phyloP scores from a whole-genome alignment of 2,797 vertebrate genomes.

The Neosilurus mollespiculum region DNA sequence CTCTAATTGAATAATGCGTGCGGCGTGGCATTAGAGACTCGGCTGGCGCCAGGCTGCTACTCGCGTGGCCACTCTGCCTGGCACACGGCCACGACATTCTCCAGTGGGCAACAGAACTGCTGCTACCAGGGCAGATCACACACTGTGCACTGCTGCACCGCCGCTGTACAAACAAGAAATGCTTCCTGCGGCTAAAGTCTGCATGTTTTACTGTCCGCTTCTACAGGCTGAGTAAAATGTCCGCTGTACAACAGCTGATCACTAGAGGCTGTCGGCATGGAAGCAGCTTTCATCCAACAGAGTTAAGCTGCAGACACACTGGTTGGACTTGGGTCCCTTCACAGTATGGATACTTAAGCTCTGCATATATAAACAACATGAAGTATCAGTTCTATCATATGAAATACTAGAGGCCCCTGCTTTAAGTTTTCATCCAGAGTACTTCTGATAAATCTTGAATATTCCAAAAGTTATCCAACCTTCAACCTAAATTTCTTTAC shows the following conservation, averaged over 20 bases:
- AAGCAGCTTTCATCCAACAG: constrained; percentile 36
- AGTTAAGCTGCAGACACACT: constrained; percentile 16
- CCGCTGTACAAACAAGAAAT: constrained; percentile 26
- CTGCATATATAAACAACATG: constrained; percentile 21
- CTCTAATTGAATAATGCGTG: constrained; percentile 59
- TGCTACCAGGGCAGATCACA: constrained; percentile 39
- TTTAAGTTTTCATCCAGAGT: neutral
- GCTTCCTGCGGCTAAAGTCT: constrained; percentile 41
- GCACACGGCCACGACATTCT: constrained; percentile 53
- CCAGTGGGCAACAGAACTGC: constrained; percentile 33
- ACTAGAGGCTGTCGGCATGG: constrained; percentile 24
- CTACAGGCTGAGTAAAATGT: neutral
- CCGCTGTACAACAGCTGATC: constrained; percentile 24
- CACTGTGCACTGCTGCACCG: constrained; percentile 14
- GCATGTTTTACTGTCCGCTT: constrained; percentile 18
- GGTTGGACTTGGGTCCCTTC: constrained; percentile 12
- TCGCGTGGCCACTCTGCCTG: constrained; percentile 45
- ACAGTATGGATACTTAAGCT: constrained; percentile 25
- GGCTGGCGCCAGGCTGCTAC: constrained; percentile 49
- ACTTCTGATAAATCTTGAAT: neutral
- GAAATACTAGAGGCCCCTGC: neutral
- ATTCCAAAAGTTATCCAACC: neutral
- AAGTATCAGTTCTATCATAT: neutral
- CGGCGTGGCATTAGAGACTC: constrained; percentile 46
- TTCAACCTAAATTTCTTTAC: constrained; percentile 66